These are phyloP conservation scores for Drosophila punjabiensis DNA, from an alignment of 1,140 invertebrate genomes.

Conservation along the genomic window DNA sequence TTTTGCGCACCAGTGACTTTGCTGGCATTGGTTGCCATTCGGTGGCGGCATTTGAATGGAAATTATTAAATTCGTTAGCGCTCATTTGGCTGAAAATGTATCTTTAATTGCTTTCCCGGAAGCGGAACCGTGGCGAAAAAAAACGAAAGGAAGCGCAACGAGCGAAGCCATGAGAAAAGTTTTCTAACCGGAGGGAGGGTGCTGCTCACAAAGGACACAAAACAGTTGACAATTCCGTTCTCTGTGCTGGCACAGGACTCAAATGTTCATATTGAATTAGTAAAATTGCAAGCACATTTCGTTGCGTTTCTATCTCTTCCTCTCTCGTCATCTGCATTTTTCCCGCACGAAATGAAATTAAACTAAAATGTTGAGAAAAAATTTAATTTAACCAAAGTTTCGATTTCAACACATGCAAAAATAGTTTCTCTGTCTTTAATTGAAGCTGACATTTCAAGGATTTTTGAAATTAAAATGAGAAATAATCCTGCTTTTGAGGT, in stretches of 20 bases:
- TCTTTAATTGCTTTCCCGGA: conserved; percentile 65
- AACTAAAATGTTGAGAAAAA: conserved; percentile 20
- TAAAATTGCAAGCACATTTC: conserved; percentile 41
- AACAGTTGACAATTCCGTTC: conserved; percentile 48
- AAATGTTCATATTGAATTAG: conserved; percentile 57
- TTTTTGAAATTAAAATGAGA: background rate
- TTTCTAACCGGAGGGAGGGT: conserved; percentile 18
- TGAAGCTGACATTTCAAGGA: background rate
- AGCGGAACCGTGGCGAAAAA: conserved; percentile 21
- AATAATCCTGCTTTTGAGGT: background rate
- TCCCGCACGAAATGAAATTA: conserved; percentile 38
- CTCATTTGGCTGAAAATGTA: conserved; percentile 49
- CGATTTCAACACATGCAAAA: conserved; percentile 16
- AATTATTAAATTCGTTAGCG: conserved; percentile 65
- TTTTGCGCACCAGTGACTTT: conserved; percentile 45
- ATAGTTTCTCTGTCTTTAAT: background rate
- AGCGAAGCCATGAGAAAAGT: conserved; percentile 29
- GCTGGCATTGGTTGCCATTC: conserved; percentile 18
- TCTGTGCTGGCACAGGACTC: conserved; percentile 8
- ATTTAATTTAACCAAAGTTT: conserved; percentile 18
- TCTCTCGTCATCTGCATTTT: conserved; percentile 6
- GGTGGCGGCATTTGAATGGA: conserved; percentile 25
- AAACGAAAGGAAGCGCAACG: conserved; percentile 4
- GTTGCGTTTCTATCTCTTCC: background rate
- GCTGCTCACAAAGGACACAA: conserved; percentile 36